Base-by-base conservation (phyloP, 2,888 invertebrate genomes). In the Drosophila meridiana region DNA sequence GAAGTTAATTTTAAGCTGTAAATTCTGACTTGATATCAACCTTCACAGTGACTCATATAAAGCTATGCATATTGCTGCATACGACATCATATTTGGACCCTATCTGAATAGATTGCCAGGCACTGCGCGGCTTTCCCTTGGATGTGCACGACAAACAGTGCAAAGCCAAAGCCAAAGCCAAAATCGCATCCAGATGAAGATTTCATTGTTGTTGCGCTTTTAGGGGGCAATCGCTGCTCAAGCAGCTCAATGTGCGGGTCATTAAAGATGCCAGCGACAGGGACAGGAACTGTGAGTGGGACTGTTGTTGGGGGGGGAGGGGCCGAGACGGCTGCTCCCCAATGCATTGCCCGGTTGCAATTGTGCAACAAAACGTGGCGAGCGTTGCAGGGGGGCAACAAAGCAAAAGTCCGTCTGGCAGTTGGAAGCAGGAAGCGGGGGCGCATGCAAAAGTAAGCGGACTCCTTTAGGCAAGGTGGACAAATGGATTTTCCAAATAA, bases 401-500 rank as follows among this genome's bases (percentile, higher is more conserved):
- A 80, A 75, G 82, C 82, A 69, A 78, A 73, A 73, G 87, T 84
- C 82, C 87, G 78, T 78, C 78, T 64, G 40, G 45, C 69, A 68
- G 62, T 80, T 67, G 71, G 43, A 20, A 57, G 38, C 66, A 42
- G 52, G 43, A 50, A 55, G 53, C 67, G 40, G 28, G 50, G 42
- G 48, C 7, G 52, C 65, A 55, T 40, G 57, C 32, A 26, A 42
- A 52, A 32, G 34, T 34, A 38, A 20, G 48, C 57, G 73, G 52
- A 69, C 56, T 72, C 60, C 71, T 76, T 82, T 62, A 56, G 73
- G 71, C 73, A 74, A 87, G 88, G 86, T 85, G 85, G 85, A 85
- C 85, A 88, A 88, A 85, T 85, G 88, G 82, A 88, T 88, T 80
- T 88, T 83, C 76, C 88, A 85, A 87, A 84, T 79, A 85, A 81